Base-by-base conservation (phyloP, 2,888 invertebrate genomes). In the Eustalomyia histrio region DNA sequence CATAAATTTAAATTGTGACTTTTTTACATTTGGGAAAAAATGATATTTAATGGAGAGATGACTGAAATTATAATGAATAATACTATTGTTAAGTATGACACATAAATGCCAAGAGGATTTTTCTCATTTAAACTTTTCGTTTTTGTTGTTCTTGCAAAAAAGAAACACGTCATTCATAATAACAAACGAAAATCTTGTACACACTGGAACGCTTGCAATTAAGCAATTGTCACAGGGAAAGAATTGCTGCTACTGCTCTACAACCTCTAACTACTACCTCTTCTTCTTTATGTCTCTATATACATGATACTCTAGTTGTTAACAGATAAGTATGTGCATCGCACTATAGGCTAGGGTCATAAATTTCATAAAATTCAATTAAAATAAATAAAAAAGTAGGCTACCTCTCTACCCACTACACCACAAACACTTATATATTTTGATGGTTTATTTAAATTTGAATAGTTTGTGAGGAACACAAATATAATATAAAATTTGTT, bases 141-240 rank as follows among this genome's bases (percentile, higher is more conserved):
- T 39, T 8, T 39, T 39, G 39, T 6, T 55, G 10, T 65, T 29
- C n/a, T 39, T 18, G 24, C 18, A 16, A 29, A 57, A 29, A 24
- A 55, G 7, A 24, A 57, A 68, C 64, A 73, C 55, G 55, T 57
- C 33, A 75, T 81, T 78, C 81, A 78, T 78, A 78, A 81, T 78
- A 74, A 67, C 61, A 67, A 75, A 65, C 47, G 18, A 58, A 60
- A 64, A 71, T 65, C 53, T 43, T 68, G 50, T 24, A 55, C 67
- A 76, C 5, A 68, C 39, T 47, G 18, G 55, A 72, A 86, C 85
- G 84, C 88, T 86, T 87, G 87, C 88, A 87, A 88, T 88, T 88
- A 88, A 86, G 86, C 86, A 86, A 86, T 86, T 86, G 84, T 82
- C 55, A 50, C 16, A 67, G 8, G 29, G 7, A 29, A 47, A 43